Percentiles rank a stretch among this genome's conserved stretches.
Evolutionary conservation across 2,113 vertebrate genomes (phyloP).

Genomic region (Aptenodytes patagonicus): DNA sequence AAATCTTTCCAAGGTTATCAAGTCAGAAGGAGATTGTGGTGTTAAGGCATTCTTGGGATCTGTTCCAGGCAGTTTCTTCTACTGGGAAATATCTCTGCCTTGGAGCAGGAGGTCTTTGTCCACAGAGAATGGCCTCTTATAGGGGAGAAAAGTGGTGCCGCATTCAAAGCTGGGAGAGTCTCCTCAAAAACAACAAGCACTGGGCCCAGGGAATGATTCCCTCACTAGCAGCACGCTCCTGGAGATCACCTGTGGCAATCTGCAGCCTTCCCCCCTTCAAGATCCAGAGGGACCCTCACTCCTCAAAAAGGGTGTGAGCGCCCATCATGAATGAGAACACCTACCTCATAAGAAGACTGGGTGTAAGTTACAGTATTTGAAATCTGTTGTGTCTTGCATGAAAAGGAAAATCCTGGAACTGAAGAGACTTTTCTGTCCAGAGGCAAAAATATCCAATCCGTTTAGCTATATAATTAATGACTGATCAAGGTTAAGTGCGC

Average conservation of each 20-base stretch:
- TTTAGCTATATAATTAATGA: neutral
- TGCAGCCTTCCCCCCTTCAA: neutral
- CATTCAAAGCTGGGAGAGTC: neutral
- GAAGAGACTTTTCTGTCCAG: neutral
- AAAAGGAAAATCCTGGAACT: neutral
- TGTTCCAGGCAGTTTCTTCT: neutral
- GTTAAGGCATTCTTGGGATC: neutral
- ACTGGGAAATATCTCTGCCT: neutral
- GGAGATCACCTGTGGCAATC: neutral
- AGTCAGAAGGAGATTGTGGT: neutral
- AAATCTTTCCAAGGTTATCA: neutral
- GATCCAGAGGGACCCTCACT: neutral
- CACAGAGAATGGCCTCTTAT: neutral
- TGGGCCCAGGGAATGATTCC: neutral
- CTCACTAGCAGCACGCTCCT: neutral
- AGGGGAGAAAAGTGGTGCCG: neutral
- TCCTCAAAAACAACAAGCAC: neutral
- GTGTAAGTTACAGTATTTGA: neutral
- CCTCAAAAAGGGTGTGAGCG: neutral
- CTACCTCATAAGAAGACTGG: neutral
- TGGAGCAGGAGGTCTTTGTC: neutral
- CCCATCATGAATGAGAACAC: neutral
- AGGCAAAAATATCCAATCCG: neutral
- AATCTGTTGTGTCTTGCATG: neutral
- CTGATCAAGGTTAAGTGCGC: fast-evolving